Evolutionary conservation across 1,140 invertebrate species (phyloP).

Genomic region (Drusus annulatus): DNA sequence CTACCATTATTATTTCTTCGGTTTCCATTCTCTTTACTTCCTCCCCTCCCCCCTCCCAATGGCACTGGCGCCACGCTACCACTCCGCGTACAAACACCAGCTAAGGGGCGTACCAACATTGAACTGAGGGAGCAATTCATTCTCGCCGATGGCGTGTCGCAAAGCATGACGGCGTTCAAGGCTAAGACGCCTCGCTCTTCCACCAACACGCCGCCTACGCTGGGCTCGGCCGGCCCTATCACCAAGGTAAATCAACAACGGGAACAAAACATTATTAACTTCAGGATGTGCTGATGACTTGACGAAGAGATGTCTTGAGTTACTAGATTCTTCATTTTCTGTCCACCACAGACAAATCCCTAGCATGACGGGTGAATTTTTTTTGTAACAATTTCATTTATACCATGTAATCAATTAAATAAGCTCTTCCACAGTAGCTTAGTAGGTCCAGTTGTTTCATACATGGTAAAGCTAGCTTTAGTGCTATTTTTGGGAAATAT

Average conservation of each 20-base stretch:
- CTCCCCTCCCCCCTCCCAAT: background rate
- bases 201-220: slow-evolving; percentile 77
- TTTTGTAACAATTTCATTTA: too few species aligned
- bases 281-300: too few species aligned
- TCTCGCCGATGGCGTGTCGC: slow-evolving; percentile 96
- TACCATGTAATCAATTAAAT: too few species aligned
- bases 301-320: too few species aligned
- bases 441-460: too few species aligned
- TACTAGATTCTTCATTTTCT: too few species aligned
- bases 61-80: background rate
- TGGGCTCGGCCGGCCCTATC: slow-evolving; percentile 85
- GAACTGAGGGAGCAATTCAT: slow-evolving; percentile 99
- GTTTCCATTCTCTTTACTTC: slow-evolving; percentile 63
- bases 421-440: too few species aligned
- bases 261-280: slow-evolving; percentile 3
- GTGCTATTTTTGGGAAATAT: too few species aligned
- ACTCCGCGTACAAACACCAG: slow-evolving; percentile 72
- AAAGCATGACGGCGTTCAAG: slow-evolving; percentile 97
- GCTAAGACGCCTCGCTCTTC: slow-evolving; percentile 87
- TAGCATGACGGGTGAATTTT: too few species aligned
- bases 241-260: slow-evolving; percentile 83
- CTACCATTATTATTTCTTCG: slow-evolving; percentile 58
- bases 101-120: slow-evolving; percentile 99
- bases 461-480: too few species aligned
- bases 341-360: too few species aligned